phyloP scores from a whole-genome alignment of 2,888 invertebrate species.

The Elegia similella region DNA sequence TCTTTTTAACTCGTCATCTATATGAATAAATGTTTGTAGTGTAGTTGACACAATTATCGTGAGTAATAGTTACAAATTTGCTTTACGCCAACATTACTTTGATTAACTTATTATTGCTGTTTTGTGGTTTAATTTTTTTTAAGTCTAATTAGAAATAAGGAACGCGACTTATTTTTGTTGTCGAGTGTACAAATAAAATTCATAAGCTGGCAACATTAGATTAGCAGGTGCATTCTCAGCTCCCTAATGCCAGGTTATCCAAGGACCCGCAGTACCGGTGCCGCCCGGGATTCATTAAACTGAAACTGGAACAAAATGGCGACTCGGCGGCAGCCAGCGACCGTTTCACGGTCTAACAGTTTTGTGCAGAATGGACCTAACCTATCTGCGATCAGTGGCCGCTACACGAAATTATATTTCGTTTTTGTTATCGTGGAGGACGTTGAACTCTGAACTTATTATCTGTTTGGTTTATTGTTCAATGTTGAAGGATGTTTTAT shows the following conservation, averaged over 20 bases:
- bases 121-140: no score
- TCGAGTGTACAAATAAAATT: no score
- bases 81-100: no score
- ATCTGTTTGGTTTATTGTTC: background rate
- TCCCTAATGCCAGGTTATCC: constrained; percentile 41
- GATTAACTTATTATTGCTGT: no score
- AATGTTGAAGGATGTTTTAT: background rate
- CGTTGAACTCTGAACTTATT: constrained; percentile 10
- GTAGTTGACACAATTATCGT: no score
- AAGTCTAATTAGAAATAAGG: no score
- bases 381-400: constrained; percentile 29
- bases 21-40: no score
- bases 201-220: constrained; percentile 23
- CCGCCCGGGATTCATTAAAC: constrained; percentile 56
- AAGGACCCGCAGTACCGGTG: constrained; percentile 39
- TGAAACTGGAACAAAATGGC: constrained; percentile 65
- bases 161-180: no score
- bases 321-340: constrained; percentile 46
- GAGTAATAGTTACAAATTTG: no score
- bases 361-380: constrained; percentile 58
- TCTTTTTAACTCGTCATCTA: no score
- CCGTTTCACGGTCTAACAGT: constrained; percentile 67
- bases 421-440: constrained; percentile 9
- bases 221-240: constrained; percentile 23
- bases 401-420: constrained; percentile 1